Percentiles rank a stretch among this genome's conserved stretches.
Evolutionary conservation across 2,888 invertebrate genomes (phyloP).

Genomic region (Dryocosmus kuriphilus): DNA sequence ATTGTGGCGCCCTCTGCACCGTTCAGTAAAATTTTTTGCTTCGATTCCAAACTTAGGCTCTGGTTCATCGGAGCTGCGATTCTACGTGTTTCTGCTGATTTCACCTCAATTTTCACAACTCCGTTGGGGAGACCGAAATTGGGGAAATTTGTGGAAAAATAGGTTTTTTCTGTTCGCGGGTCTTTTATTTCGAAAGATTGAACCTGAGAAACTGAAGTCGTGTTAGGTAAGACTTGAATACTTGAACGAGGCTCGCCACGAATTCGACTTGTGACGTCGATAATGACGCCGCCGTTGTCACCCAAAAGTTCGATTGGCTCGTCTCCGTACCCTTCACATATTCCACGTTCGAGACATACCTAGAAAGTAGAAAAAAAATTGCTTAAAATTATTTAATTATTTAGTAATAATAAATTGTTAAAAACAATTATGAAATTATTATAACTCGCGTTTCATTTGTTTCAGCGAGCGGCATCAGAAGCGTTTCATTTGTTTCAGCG

Average conservation of each 20-base stretch:
- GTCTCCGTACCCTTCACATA: conserved; percentile 76
- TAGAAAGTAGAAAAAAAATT: conserved; percentile 48
- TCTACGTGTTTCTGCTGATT: conserved; percentile 85
- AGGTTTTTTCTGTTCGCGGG: conserved; percentile 81
- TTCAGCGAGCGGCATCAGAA: too few relatives aligned
- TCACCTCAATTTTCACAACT: conserved; percentile 82
- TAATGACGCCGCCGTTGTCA: conserved; percentile 72
- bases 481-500: too few relatives aligned
- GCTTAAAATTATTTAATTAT: too few relatives aligned
- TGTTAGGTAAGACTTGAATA: conserved; percentile 79
- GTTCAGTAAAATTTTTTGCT: conserved; percentile 79
- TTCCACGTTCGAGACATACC: conserved; percentile 73
- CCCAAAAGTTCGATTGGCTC: conserved; percentile 76
- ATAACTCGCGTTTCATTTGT: too few relatives aligned
- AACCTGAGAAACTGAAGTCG: conserved; percentile 85
- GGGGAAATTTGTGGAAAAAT: conserved; percentile 88
- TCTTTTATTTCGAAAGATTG: conserved; percentile 85
- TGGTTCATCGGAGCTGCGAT: conserved; percentile 87
- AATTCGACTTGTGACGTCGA: conserved; percentile 70
- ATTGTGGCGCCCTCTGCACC: conserved; percentile 90
- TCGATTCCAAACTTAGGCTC: conserved; percentile 84
- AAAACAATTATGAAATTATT: too few relatives aligned
- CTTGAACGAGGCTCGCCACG: conserved; percentile 63
- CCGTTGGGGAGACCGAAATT: conserved; percentile 86
- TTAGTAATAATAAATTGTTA: too few relatives aligned